Conservation (phyloP, 2,113 vertebrate genomes). For the Esox niger region DNA sequence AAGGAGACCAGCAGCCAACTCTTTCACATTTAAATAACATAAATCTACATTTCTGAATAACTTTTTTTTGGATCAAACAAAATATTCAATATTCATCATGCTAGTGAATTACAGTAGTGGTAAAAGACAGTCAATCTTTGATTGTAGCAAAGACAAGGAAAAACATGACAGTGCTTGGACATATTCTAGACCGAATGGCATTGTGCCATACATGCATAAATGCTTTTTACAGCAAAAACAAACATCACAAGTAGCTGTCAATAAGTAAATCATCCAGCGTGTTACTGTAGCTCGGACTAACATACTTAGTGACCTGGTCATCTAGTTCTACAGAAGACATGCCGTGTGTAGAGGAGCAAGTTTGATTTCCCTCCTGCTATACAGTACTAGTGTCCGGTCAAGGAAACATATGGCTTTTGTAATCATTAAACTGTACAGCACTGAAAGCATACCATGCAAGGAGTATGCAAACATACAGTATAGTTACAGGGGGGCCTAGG, state of each 20-base stretch:
- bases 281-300: not conserved
- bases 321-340: constrained; percentile 16
- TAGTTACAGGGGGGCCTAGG: constrained; percentile 29
- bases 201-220: constrained; percentile 35
- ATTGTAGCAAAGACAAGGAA: constrained; percentile 32
- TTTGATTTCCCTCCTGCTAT: not conserved
- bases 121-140: constrained; percentile 11
- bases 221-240: constrained; percentile 42
- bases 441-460: constrained; percentile 25
- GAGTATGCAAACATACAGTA: constrained; percentile 23
- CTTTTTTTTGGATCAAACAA: constrained; percentile 44
- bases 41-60: constrained; percentile 37
- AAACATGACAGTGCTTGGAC: constrained; percentile 53
- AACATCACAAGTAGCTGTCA: constrained; percentile 20
- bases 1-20: constrained; percentile 20
- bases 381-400: constrained; percentile 1
- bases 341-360: not conserved
- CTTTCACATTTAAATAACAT: constrained; percentile 52
- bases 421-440: constrained; percentile 15
- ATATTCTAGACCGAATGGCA: constrained; percentile 26
- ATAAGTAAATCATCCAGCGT: constrained; percentile 16
- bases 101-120: constrained; percentile 12
- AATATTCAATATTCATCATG: constrained; percentile 38
- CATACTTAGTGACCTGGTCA: constrained; percentile 18
- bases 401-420: constrained; percentile 50